Base-by-base conservation (phyloP, 2,888 invertebrate species). In the Idaea dimidiata region DNA sequence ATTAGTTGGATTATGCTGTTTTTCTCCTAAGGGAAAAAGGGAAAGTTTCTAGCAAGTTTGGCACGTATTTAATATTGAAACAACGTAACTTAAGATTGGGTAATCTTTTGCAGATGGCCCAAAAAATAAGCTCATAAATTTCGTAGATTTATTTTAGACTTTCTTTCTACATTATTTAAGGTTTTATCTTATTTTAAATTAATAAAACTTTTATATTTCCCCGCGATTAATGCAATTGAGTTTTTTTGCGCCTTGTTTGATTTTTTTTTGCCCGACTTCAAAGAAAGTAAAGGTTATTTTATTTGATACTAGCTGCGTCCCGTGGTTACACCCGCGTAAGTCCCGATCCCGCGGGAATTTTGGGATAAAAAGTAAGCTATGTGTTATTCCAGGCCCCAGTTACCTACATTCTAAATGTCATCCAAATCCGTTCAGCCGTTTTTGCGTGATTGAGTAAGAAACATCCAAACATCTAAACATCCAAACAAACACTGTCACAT, bases 11-110 rank as follows among this genome's bases (percentile, higher is more conserved):
- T 32, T 32, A 32, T 32, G 5, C 32, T 32, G 32, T 32, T 32
- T 32, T 32, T 43, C 43, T 43, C 43, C 10, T 43, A 43, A 43
- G 43, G 43, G 43, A 43, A 43, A 32, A 43, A 43, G 43, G 10
- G 43, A 43, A 43, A 10, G 43, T 43, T 43, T 43, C 43, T 43
- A 43, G 43, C 10, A 43, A 43, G 8, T 43, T 43, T 43, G 43
- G 43, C 43, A 43, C 43, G 43, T 43, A 43, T 43, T 43, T 43
- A 43, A 43, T 43, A 43, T 43, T 43, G 43, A 43, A 43, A 43
- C 43, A 43, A 43, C 43, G 43, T 43, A 43, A 43, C 43, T 43
- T 43, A 43, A 43, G 43, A 43, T 43, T 43, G 43, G 43, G 43
- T 14, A 43, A 43, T 43, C 43, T 43, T 43, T 43, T 43, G 14